Evolutionary conservation across 2,888 invertebrate genomes (phyloP), one percentile per base, ranked within the genome.

Genomic region (Meteorus colon): DNA sequence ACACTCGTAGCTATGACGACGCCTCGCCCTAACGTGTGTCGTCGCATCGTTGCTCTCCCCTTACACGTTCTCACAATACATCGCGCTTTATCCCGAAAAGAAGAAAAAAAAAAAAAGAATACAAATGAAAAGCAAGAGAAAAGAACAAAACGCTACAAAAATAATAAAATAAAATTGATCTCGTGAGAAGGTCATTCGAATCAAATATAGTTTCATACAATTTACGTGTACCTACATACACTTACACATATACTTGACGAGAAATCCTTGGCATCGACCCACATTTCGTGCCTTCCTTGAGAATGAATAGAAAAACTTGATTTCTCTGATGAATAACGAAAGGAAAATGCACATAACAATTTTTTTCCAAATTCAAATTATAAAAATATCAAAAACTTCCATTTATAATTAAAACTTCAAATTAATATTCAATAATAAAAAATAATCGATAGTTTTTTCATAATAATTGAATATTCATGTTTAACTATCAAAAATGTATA

Each of bases 1-100:
- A 88, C 87, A 88, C 82, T 84, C 87, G 88, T 88, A 84, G 81
- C 81, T 87, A 88, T 87, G 86, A 84, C 81, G 80, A 76, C 82
- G 79, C 81, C 81, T 81, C 80, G 75, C 81, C 79, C 80, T 78
- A 81, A 68, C 68, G 29, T n/a, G 29, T 55, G 55, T 72, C 37
- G 27, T 48, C 48, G 66, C 31, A 59, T 41, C 66, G 51, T 48
- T 37, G 34, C 37, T 48, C 27, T 55, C 8, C n/a, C 37, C 19
- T 34, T 65, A 14, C 27, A 37, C 31, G 51, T 19, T 71, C 10
- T 41, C 29, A 62, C 60, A 45, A 31, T 51, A 41, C 34, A 6
- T 48, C 73, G 12, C 24, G n/a, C 27, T 1, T 24, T 37, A 62
- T 68, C 62, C 37, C 65, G 27, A 4, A 34, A 34, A 70, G 60